phyloP scores from a whole-genome alignment of 2,113 vertebrate genomes.

The Irena cyanogastra region DNA sequence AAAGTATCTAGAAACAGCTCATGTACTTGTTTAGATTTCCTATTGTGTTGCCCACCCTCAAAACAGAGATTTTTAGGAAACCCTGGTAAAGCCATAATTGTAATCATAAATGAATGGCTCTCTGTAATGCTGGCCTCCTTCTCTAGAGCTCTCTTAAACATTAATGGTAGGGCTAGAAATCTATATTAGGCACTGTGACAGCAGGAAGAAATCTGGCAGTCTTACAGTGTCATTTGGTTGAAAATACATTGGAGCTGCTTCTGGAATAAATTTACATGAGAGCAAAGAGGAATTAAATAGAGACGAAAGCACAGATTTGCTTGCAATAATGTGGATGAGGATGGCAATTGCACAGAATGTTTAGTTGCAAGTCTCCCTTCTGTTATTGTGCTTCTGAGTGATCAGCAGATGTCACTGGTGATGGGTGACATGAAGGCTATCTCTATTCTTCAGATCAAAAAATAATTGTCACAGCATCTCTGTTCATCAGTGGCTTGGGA shows the following conservation, averaged over 20 bases:
- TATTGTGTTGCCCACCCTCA: not conserved
- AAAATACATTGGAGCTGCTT: conserved; percentile 45
- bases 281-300: conserved; percentile 47
- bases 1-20: not conserved
- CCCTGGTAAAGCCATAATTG: not conserved
- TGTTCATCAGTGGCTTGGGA: not conserved
- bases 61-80: not conserved
- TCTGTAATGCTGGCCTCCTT: not conserved
- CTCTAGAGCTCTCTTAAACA: not conserved
- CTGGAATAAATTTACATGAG: conserved; percentile 52
- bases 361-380: conserved; percentile 60
- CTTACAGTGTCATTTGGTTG: conserved; percentile 35
- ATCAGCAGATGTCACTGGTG: conserved; percentile 60
- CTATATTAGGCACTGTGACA: conserved; percentile 48
- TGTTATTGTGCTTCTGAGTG: conserved; percentile 59
- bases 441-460: conserved; percentile 1
- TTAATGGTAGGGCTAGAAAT: conserved; percentile 2
- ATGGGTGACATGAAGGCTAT: conserved; percentile 40
- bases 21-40: not conserved
- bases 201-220: conserved; percentile 36
- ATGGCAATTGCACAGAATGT: conserved; percentile 61
- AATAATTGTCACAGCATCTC: not conserved
- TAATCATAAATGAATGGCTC: not conserved
- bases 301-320: conserved; percentile 58
- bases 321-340: conserved; percentile 51